Evolutionary conservation across 92 coral and sea anemone genomes (phyloP), one percentile per base, ranked within the genome.

Genomic region (Phenganax subtilis): DNA sequence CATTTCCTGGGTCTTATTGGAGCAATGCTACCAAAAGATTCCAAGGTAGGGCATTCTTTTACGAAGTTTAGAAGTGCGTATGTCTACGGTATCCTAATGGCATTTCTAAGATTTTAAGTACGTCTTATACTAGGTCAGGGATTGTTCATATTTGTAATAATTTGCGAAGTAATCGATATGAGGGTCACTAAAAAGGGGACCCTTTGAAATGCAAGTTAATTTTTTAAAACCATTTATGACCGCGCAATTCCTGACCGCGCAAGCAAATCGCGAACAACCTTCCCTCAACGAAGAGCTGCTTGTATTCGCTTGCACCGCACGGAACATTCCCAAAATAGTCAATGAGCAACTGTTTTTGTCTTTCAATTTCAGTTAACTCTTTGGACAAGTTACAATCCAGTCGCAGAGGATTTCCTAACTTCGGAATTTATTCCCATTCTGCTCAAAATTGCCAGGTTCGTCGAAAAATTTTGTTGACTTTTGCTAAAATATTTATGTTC

Each of bases 1-100:
- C 87, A 91, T 77, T 77, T 92, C 16, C 83, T 94, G 30, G 98
- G 98, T n/a, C 85, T 94, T 31, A 87, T 92, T 59, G 98, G 98
- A 14, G 97, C 98, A 12, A 87, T 92, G 86, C 80, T 94, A 15
- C 98, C 98, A 14, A 85, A 85, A 65, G 97, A 94, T 79, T 94
- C 97, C 14, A 90, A 90, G 96, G 98, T 94, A 75, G 71, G 57
- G 10, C 15, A 30, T 11, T 30, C 12, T 51, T 31, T 6, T 7
- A 59, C 7, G 25, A 59, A 59, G 47, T 37, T 37, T 5, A 37
- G 2, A 2, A 37, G 47, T 37, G 47, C 47, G 47, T 37, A 37
- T 37, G 47, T 37, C 3, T 37, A 37, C 47, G 5, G 47, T 37
- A 37, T 37, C 47, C 47, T 37, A 37, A 37, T 37, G 47, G 0